Percentiles rank a stretch among this genome's conserved stretches.
Evolutionary conservation across 2,797 vertebrate species (phyloP).

Genomic region (Siniperca scherzeri): DNA sequence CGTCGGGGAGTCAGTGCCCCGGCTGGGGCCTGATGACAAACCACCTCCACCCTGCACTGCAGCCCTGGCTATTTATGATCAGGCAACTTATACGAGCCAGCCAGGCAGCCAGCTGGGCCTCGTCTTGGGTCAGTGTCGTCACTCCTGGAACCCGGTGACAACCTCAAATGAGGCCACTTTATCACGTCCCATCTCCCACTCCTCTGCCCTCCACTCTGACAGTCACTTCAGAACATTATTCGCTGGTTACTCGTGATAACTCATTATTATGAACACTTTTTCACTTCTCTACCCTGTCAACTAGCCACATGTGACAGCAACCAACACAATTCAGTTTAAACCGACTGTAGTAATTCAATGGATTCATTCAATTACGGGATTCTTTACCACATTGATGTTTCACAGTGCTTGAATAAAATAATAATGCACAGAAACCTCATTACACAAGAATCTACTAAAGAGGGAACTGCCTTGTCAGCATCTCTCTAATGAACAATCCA

Average conservation of each 20-base stretch:
- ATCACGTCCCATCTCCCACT: conserved; percentile 33
- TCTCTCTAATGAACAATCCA: conserved; percentile 51
- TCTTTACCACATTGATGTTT: conserved; percentile 10
- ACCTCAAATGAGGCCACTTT: conserved; percentile 55
- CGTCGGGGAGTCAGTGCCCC: conserved; percentile 60
- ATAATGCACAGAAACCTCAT: conserved; percentile 44
- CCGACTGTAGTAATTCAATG: neutral
- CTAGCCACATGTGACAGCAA: neutral
- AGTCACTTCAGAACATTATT: conserved; percentile 47
- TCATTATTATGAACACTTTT: neutral
- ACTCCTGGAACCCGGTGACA: conserved; percentile 59
- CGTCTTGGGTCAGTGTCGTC: conserved; percentile 50
- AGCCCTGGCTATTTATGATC: conserved; percentile 72
- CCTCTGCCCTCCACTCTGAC: conserved; percentile 26
- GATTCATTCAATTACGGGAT: conserved; percentile 25
- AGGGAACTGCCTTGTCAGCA: conserved; percentile 41
- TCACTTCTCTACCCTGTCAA: neutral
- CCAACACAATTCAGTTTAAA: neutral
- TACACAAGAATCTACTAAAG: conserved; percentile 27
- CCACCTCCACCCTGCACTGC: conserved; percentile 66
- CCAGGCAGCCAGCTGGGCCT: conserved; percentile 49
- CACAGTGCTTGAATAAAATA: conserved; percentile 18
- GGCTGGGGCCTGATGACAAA: conserved; percentile 76
- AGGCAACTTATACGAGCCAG: conserved; percentile 40
- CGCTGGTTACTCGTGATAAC: conserved; percentile 28